Evolutionary conservation across 1,140 invertebrate genomes (phyloP), one percentile per base, ranked within the genome.

Genomic region (Sinella curviseta): DNA sequence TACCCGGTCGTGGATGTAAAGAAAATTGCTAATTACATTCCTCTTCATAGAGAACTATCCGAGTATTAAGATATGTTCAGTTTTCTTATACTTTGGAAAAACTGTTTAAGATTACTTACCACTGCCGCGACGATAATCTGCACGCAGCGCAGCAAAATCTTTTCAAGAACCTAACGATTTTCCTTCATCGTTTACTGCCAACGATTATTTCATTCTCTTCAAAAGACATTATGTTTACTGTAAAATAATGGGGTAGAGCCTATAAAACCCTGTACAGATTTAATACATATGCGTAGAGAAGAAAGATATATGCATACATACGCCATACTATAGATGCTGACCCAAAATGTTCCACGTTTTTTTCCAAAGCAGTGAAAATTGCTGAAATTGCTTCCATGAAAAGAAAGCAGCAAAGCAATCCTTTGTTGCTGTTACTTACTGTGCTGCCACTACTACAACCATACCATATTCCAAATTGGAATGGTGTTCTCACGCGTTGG

Each of bases 401-500:
- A 17, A 26, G 57, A 26, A 26, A 60, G 24, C 8, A 60, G 24
- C 3, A n/a, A 60, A 16, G 57, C 57, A n/a, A 3, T 20, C 8
- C 8, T 12, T 8, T 20, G 39, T 48, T 12, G 39, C 8, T 20
- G 39, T n/a, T 12, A 48, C 39, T 48, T 8, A 20, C 8, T 48
- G 20, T 8, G 20, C 8, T 48, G 39, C 8, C 39, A 8, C 39
- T 48, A 48, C 8, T 20, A 48, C 20, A 48, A 8, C 39, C 8
- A 12, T 67, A 20, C 12, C 31, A 16, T 36, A 74, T 36, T 74
- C 34, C 34, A 74, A 36, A 74, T 74, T 33, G 70, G 31, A 74
- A 74, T 74, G 70, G 16, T 78, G 77, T 78, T 78, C 77, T 55
- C 77, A 78, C 67, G 67, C 73, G 73, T 74, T 78, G 77, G 77